These are phyloP conservation scores for Madoqua kirkii DNA, from an alignment of 2,113 vertebrate species.

Conservation along the genomic window DNA sequence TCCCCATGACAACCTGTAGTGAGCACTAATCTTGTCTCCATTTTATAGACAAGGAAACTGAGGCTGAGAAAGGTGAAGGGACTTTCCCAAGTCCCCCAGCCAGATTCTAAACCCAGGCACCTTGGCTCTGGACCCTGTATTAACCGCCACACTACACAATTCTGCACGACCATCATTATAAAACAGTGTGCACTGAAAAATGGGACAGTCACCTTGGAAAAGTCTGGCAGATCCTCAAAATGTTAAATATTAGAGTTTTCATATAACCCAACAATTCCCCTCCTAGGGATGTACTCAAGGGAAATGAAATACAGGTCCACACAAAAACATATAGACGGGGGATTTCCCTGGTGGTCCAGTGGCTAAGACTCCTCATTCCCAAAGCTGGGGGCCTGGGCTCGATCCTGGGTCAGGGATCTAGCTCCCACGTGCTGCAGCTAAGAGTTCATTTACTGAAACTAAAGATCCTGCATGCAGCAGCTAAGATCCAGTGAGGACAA, in stretches of 20 bases:
- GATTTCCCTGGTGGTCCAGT: background rate
- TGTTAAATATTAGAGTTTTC: background rate
- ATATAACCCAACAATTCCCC: background rate
- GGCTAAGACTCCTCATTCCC: background rate
- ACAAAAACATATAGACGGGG: background rate
- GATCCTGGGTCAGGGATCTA: background rate
- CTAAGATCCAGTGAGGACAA: background rate
- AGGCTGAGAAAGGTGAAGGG: background rate
- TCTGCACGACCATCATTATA: background rate
- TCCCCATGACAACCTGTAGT: background rate
- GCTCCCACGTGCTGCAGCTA: background rate
- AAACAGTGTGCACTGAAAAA: background rate
- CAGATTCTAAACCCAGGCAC: background rate
- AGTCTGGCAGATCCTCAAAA: background rate
- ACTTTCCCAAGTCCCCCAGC: background rate
- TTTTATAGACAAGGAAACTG: background rate
- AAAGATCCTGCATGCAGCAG: background rate
- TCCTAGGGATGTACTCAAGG: background rate
- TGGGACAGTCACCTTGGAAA: background rate
- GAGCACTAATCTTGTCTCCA: background rate
- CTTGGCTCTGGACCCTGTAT: background rate
- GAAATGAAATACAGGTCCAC: background rate
- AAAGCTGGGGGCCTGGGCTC: background rate
- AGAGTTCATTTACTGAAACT: background rate
- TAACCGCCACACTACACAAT: background rate